Evolutionary conservation across 1,140 invertebrate genomes (phyloP), one percentile per base, ranked within the genome.

Genomic region (Streblospio benedicti): DNA sequence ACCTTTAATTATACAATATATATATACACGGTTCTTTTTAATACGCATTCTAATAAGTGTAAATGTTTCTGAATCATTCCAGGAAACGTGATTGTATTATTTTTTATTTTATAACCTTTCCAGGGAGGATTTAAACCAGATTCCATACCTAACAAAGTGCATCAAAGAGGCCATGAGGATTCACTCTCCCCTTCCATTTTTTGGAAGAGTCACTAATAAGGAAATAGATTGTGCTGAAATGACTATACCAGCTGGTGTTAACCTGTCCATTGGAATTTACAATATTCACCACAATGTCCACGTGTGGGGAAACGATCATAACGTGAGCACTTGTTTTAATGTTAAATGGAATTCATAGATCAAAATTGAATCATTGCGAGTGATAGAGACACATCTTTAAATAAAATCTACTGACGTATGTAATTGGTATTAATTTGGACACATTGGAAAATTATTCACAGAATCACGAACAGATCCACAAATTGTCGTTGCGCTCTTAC

Each of bases 191-290:
- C 69, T 77, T 16, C 87, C 89, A 1, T 73, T 85, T 16, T 87
- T 91, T 64, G 85, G 85, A 1, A 78, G 89, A 63, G 75, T 84
- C 59, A 69, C 88, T 1, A 84, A 84, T 51, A 77, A 86, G 68
- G 86, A 90, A 50, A 76, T 76, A n/a, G 59, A 41, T 67, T 64
- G 81, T n/a, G 69, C 66, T 41, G 67, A 64, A 9, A 6, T 57
- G 14, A 50, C 5, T 2, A 25, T 71, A 5, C 69, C 69, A 23
- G 4, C 57, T 1, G 68, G 65, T 6, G 65, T 63, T 1, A 0
- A 44, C 16, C 25, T 69, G 9, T 12, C 49, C 5, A 23, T 61
- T 16, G 20, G 38, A 14, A 59, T 69, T 6, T 65, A 63, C 27
- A 28, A 30, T n/a, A 27, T 69, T 2, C 68, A 69, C 50, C 66